Base-by-base conservation (phyloP, 2,113 vertebrate species). In the Laticauda laticaudata region DNA sequence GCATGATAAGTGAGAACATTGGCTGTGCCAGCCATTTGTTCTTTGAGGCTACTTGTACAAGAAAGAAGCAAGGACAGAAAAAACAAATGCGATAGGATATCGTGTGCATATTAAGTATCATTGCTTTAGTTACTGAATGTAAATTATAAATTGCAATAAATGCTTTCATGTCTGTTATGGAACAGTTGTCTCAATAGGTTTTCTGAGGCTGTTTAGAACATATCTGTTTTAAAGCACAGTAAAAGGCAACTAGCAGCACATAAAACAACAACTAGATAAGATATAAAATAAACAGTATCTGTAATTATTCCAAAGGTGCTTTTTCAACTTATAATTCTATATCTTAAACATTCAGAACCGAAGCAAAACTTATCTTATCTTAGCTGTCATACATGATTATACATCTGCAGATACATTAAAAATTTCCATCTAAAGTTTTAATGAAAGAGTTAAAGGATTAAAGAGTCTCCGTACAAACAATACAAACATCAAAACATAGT, bases 111-210 rank as follows among this genome's bases (percentile, higher is more conserved):
- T 55, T 90, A 93, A 95, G 75, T 43, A 51, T 51, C 55, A 89
- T 8, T 94, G 54, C 56, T 88, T 90, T 93, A 93, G 5, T 88
- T n/a, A 93, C 61, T 51, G 92, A 8, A 24, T 92, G 3, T 57
- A 93, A 90, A 1, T 94, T 85, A 54, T 91, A 56, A 93, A 55
- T n/a, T 91, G 18, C 56, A 90, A 86, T 15, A 94, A 95, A 95
- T 94, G 18, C 0, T 90, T n/a, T 87, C 11, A 93, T 91, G 23
- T 92, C 75, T 93, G 39, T 69, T 43, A 94, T 54, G 87, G 2
- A 94, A 94, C 0, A 61, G 29, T 29, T 90, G 15, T 43, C 59
- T 89, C 91, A 90, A 87, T 43, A 0, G 86, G 86, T 56, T 1
- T 18, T 91, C 93, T 54, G n/a, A 24, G 20, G 12, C 45, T 29